A percentile compares a stretch with the other conserved stretches of the same genome.
These are phyloP conservation scores for Apoda limacodes DNA, from an alignment of 2,888 invertebrate species.

Conservation along the genomic window DNA sequence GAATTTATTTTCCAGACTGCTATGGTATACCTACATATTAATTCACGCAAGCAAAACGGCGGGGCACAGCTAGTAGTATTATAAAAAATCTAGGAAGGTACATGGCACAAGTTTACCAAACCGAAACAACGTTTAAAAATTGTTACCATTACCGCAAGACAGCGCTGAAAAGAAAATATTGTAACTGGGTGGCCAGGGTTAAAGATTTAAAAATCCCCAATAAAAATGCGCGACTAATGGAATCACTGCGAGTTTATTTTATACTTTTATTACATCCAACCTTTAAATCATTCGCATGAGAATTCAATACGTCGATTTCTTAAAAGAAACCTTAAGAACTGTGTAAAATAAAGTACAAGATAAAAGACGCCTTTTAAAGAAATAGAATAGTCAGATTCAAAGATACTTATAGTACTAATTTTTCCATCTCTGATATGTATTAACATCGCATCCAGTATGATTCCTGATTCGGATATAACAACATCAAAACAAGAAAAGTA, in stretches of 20 bases:
- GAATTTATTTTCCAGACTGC: too few species aligned
- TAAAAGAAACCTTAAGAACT: conserved; percentile 40
- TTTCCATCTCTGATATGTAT: conserved; percentile 60
- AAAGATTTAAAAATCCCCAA: too few species aligned
- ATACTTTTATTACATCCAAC: conserved; percentile 65
- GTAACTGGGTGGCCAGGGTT: too few species aligned
- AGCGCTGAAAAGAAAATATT: too few species aligned
- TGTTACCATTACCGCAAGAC: too few species aligned
- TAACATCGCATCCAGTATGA: conserved; percentile 46
- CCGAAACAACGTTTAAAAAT: too few species aligned
- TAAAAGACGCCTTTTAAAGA: background rate
- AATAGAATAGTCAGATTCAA: conserved; percentile 42
- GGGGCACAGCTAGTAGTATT: too few species aligned
- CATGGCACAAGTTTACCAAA: too few species aligned
- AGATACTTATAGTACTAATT: conserved; percentile 68
- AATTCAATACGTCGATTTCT: conserved; percentile 42
- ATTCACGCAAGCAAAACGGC: too few species aligned
- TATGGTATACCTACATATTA: too few species aligned
- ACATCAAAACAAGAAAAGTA: conserved; percentile 63
- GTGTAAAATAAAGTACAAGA: too few species aligned
- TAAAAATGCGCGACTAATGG: conserved; percentile 55
- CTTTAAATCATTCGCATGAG: conserved; percentile 51
- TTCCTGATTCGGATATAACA: conserved; percentile 66
- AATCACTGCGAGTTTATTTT: conserved; percentile 70
- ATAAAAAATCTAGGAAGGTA: too few species aligned